These are phyloP conservation scores for Semicossyphus pulcher DNA, from an alignment of 2,113 vertebrate species.

Conservation along the genomic window DNA sequence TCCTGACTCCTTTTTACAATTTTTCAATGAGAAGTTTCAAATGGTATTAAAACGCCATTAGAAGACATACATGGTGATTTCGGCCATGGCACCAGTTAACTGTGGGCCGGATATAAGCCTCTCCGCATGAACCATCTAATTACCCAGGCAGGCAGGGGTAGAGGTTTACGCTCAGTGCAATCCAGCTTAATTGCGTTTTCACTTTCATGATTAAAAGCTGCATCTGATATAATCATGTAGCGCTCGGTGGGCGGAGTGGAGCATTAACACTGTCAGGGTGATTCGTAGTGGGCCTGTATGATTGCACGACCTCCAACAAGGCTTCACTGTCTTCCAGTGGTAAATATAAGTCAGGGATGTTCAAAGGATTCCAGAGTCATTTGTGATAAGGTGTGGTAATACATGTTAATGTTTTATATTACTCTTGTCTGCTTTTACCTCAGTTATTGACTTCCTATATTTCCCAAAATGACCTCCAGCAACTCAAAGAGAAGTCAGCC, in stretches of 20 bases:
- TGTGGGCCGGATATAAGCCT: slow-evolving; percentile 5
- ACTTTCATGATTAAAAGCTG: slow-evolving; percentile 53
- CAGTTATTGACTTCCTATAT: slow-evolving; percentile 36
- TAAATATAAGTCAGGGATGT: slow-evolving; percentile 20
- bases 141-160: slow-evolving; percentile 23
- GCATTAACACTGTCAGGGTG: slow-evolving; percentile 3
- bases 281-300: not conserved
- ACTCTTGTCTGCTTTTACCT: slow-evolving; percentile 25
- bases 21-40: slow-evolving; percentile 39
- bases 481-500: not conserved
- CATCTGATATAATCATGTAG: slow-evolving; percentile 39
- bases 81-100: slow-evolving; percentile 18
- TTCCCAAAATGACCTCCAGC: slow-evolving; percentile 15
- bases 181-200: slow-evolving; percentile 51
- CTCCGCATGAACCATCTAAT: slow-evolving; percentile 22
- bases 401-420: slow-evolving; percentile 27
- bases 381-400: slow-evolving; percentile 19
- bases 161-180: slow-evolving; percentile 38
- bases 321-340: slow-evolving; percentile 11
- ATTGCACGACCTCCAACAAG: not conserved
- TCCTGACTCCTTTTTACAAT: slow-evolving; percentile 10
- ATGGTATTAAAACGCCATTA: slow-evolving; percentile 36
- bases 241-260: slow-evolving; percentile 27
- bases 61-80: slow-evolving; percentile 29
- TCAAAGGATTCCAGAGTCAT: slow-evolving; percentile 2